Base-by-base conservation (phyloP, 2,113 vertebrate genomes). In the Hiodon tergisus region DNA sequence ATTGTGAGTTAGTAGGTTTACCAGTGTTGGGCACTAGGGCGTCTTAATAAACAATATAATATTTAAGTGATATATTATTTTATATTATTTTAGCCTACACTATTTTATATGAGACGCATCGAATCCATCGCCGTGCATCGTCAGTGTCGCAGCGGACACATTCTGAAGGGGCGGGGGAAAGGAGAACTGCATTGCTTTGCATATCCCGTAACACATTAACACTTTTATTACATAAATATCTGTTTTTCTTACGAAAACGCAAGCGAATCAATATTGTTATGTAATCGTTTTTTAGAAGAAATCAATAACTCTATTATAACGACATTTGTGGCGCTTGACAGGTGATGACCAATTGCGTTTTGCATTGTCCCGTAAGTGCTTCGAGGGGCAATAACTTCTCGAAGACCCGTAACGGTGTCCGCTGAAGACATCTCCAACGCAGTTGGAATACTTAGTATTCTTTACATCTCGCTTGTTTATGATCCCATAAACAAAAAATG, bases 141-240 rank as follows among this genome's bases (percentile, higher is more conserved):
- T 50, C 16, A 71, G 72, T 79, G 79, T 58, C 77, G 76, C 74
- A 80, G 54, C 65, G 59, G 76, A 71, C 17, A 75, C 31, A n/a
- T 31, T 53, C 59, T 61, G 69, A 50, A 73, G 59, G 7, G 67
- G 67, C 51, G 7, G 55, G 1, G 48, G 67, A 50, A 59, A 2
- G 46, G 53, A 48, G 47, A 81, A 16, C 73, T 80, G 73, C 76
- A 76, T 75, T 76, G 68, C 80, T 85, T 78, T 84, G 75, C 83
- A 75, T 82, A 82, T 79, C 77, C 75, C 75, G 68, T 75, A 78
- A 69, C 60, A 71, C 53, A 72, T 65, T 59, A 47, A 78, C 72
- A 9, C 17, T 65, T 51, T 73, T n/a, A 72, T 47, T 55, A 50
- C 48, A 67, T 55, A 13, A 54, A 4, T 16, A 70, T 69, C 57